Percentiles rank a stretch among this genome's conserved stretches.
Evolutionary conservation across 2,888 invertebrate genomes (phyloP).

Genomic region (Proisotoma minuta): DNA sequence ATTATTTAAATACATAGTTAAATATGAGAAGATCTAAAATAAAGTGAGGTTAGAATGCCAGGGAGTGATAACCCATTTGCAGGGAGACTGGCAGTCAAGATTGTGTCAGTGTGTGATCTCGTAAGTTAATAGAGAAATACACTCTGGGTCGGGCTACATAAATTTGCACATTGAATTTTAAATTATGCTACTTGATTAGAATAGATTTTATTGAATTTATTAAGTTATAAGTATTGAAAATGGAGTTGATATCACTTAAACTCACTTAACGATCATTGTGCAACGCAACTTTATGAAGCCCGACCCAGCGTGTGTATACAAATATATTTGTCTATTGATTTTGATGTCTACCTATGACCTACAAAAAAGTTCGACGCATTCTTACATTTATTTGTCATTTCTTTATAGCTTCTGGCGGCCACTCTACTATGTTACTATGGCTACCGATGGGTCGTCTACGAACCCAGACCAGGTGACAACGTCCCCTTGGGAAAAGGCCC

Average conservation of each 20-base stretch:
- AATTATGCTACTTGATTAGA: neutral
- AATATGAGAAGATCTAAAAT: too few relatives aligned
- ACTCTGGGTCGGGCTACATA: too few relatives aligned
- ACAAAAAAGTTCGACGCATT: neutral
- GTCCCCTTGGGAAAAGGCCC: conserved; percentile 26
- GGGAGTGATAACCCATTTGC: conserved; percentile 29
- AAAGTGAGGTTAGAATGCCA: neutral
- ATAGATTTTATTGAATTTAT: neutral
- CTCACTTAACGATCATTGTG: too few relatives aligned
- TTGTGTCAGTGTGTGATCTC: conserved; percentile 35
- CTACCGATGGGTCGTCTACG: conserved; percentile 35
- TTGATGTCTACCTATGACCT: neutral
- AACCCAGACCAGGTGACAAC: conserved; percentile 10
- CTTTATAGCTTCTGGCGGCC: conserved; percentile 34
- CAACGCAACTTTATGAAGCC: too few relatives aligned
- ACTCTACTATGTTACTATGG: conserved; percentile 41
- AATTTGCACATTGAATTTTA: neutral
- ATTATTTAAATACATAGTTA: too few relatives aligned
- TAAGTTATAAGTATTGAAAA: too few relatives aligned
- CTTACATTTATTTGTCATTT: neutral
- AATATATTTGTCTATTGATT: neutral
- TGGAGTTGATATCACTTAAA: too few relatives aligned
- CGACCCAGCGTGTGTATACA: too few relatives aligned
- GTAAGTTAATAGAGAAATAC: too few relatives aligned
- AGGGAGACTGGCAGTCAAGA: conserved; percentile 34